Evolutionary conservation across 2,888 invertebrate genomes (phyloP), one percentile per base, ranked within the genome.

Genomic region (Chloromyia formosa): DNA sequence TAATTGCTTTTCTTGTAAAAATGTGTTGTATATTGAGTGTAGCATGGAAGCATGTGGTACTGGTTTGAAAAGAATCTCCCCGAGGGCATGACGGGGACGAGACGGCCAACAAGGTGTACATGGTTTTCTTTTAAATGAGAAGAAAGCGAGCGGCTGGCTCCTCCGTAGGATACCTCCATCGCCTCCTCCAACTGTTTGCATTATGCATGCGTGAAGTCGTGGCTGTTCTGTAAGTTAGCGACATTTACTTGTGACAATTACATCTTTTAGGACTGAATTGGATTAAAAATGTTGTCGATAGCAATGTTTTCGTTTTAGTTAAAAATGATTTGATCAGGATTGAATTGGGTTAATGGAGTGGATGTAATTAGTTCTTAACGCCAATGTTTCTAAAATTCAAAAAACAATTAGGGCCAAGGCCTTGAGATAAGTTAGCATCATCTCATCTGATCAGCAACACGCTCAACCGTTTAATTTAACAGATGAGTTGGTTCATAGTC

Each of bases 1-100:
- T 73, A 73, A 73, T 73, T 73, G 73, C 61, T 58, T 73, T 61
- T 73, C 73, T 73, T 73, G 73, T 73, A 61, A 73, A 73, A 61
- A 73, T 73, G 22, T 27, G 60, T 35, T 35, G 27, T 27, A 23
- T 60, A 60, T 49, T 49, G 49, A 49, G 49, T 49, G 49, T 49
- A 49, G 49, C 16, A 49, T 49, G 14, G 49, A 5, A 12, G 49
- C 12, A 49, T 49, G 49, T 12, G 49, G 12, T 12, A 12, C 49
- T 49, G 49, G 49, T 49, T 12, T 49, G 49, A n/a, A n/a, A 49
- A 49, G 49, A 49, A 49, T 49, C 12, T 22, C 49, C 49, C 22
- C 20, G 9, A n/a, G 66, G 66, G 49, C 22, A 23, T 49, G 20
- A 22, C 49, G 66, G 66, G 66, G 20, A 66, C 49, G 49, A 2